Evolutionary conservation across 2,888 invertebrate species (phyloP).

Genomic region (Troides helena): DNA sequence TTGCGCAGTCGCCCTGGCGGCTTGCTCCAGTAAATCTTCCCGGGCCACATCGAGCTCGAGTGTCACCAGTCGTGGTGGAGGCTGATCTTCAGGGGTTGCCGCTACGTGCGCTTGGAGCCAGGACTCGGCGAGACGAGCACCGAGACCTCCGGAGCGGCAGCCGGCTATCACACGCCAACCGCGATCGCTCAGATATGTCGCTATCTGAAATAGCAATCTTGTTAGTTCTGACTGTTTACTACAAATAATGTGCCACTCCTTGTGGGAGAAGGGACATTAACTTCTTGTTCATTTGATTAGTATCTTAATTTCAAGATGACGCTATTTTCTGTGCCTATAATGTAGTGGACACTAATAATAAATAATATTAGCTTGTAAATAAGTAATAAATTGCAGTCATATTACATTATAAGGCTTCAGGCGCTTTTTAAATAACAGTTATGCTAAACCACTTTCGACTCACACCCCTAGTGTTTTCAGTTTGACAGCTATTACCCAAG

Average conservation of each 20-base stretch:
- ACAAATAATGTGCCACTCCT: too few species aligned
- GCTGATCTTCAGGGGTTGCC: slow-evolving; percentile 67
- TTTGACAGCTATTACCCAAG: slow-evolving; percentile 5
- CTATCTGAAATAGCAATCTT: slow-evolving; percentile 69
- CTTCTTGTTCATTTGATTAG: too few species aligned
- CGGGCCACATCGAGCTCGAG: slow-evolving; percentile 89
- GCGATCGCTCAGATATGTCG: slow-evolving; percentile 84
- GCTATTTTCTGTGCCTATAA: too few species aligned
- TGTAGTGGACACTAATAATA: too few species aligned
- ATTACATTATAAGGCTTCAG: background rate
- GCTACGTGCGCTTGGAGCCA: slow-evolving; percentile 79
- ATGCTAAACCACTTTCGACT: slow-evolving; percentile 7
- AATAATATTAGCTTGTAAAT: background rate
- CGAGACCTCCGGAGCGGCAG: slow-evolving; percentile 82
- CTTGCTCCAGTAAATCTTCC: slow-evolving; percentile 89
- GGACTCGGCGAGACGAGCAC: slow-evolving; percentile 81
- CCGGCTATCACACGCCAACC: slow-evolving; percentile 91
- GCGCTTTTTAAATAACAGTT: slow-evolving; percentile 5
- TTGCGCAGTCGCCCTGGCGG: slow-evolving; percentile 87
- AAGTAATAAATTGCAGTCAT: background rate
- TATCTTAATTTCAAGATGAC: too few species aligned
- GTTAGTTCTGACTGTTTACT: background rate
- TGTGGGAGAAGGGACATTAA: too few species aligned
- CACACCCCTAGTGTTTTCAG: slow-evolving; percentile 1
- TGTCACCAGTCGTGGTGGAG: slow-evolving; percentile 81